These are phyloP conservation scores for Eleutherodactylus coqui DNA, from an alignment of 2,797 vertebrate genomes.

Conservation along the genomic window DNA sequence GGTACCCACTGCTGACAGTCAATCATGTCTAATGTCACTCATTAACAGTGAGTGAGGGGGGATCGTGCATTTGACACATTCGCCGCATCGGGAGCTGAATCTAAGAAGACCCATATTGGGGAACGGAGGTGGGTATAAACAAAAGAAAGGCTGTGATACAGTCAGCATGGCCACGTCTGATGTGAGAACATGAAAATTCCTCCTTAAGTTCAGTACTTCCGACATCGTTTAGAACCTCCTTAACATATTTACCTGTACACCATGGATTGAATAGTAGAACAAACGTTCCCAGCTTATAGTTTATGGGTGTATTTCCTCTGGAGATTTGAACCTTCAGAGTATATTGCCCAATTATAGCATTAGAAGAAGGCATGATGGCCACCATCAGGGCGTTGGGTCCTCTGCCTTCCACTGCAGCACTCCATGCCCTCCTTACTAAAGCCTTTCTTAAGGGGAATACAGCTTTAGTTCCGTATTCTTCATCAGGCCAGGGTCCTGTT, in stretches of 20 bases:
- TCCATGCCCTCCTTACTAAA: constrained; percentile 63
- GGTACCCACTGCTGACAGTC: too few species aligned
- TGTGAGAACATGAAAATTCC: too few species aligned
- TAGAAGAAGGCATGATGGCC: constrained; percentile 66
- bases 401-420: constrained; percentile 53
- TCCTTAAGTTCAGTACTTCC: too few species aligned
- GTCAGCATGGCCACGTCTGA: too few species aligned
- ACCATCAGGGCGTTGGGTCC: constrained; percentile 62
- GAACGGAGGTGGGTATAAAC: too few species aligned
- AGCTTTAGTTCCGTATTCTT: constrained; percentile 66
- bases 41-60: too few species aligned
- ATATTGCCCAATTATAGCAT: constrained; percentile 68
- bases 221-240: too few species aligned
- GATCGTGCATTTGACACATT: too few species aligned
- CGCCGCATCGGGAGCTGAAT: too few species aligned
- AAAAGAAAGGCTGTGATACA: too few species aligned
- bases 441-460: constrained; percentile 64
- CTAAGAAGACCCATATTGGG: too few species aligned
- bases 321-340: constrained; percentile 69
- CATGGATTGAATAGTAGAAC: constrained; percentile 74
- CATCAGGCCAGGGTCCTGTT: constrained; percentile 68
- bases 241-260: constrained; percentile 73
- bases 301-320: constrained; percentile 48
- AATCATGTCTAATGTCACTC: too few species aligned
- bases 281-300: constrained; percentile 70